Base-by-base conservation (phyloP, 2,888 invertebrate genomes). In the Machimus rusticus region DNA sequence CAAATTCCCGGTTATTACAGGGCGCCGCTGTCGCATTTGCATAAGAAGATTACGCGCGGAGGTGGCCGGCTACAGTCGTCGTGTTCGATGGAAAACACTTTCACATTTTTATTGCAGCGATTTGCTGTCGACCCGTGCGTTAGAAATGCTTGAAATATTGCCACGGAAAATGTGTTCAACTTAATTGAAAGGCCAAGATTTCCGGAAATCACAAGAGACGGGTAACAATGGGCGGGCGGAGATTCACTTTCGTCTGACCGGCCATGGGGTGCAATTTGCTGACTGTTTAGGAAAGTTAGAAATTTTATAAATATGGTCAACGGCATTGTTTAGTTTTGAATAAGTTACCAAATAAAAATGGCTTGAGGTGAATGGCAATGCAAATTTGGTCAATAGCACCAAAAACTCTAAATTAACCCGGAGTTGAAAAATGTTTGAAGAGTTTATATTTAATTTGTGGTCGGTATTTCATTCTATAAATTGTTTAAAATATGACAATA, bases 21-120 rank as follows among this genome's bases (percentile, higher is more conserved):
- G 81, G 81, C 81, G 81, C 81, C 81, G 81, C 55, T 39, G 39
- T 81, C 81, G 34, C 81, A 81, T 81, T 81, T 81, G 81, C 81
- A 81, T 81, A 81, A 81, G 55, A 81, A 81, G 55, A 81, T 81
- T 55, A 81, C 8, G n/a, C 66, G 66, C 66, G 66, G 66, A 66
- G 28, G 31, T 16, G 81, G 55, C 51, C 51, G 28, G 51, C n/a
- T 55, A 28, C 16, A 46, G 14, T 37, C 9, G 31, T 23, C 66
- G 34, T 8, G 1, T 14, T 81, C n/a, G 51, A 14, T 28, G 57
- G 51, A 81, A 46, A 81, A 57, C 81, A 81, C 81, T 81, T 81
- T 81, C 81, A 81, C 81, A 81, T 81, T 81, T 81, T 81, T 55
- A 55, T 55, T 55, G 37, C 81, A 2, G 19, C 78, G 55, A 55